Conservation (phyloP, 2,888 invertebrate genomes). For the Apomyelois bistriatella region DNA sequence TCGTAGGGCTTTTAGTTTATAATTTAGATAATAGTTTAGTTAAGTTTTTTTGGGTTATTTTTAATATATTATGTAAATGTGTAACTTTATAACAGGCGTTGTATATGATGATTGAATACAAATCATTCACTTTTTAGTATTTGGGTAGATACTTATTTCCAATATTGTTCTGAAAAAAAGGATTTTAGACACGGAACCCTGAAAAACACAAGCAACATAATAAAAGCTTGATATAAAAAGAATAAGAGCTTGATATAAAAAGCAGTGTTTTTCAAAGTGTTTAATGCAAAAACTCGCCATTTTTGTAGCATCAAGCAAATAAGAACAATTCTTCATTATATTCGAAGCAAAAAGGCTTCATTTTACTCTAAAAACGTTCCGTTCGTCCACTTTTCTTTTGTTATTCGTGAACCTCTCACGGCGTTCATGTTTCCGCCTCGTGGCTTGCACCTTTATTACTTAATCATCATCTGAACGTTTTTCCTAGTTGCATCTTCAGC, state of each 20-base stretch:
- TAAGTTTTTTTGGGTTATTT: too few species aligned
- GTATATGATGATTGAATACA: too few species aligned
- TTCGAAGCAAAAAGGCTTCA: not conserved
- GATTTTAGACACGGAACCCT: not conserved
- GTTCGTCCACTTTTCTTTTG: conserved; percentile 1
- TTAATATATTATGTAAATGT: too few species aligned
- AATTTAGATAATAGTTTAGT: too few species aligned
- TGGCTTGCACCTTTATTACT: not conserved
- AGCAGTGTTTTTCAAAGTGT: conserved; percentile 1
- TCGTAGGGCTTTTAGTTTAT: too few species aligned
- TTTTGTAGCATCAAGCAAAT: not conserved
- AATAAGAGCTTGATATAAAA: not conserved
- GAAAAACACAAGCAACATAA: not conserved
- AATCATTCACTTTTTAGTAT: too few species aligned
- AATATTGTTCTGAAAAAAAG: not conserved
- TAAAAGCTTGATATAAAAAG: not conserved
- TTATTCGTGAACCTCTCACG: conserved; percentile 6
- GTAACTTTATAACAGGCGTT: too few species aligned
- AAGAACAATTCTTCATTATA: conserved; percentile 4
- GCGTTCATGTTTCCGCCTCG: not conserved
- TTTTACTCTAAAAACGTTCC: not conserved
- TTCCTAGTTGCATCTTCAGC: too few species aligned
- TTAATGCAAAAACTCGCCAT: conserved; percentile 16
- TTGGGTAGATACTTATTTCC: too few species aligned
- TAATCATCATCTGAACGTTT: too few species aligned